Evolutionary conservation across 2,113 vertebrate species (phyloP), one percentile per base, ranked within the genome.

Genomic region (Marmota flaviventris): DNA sequence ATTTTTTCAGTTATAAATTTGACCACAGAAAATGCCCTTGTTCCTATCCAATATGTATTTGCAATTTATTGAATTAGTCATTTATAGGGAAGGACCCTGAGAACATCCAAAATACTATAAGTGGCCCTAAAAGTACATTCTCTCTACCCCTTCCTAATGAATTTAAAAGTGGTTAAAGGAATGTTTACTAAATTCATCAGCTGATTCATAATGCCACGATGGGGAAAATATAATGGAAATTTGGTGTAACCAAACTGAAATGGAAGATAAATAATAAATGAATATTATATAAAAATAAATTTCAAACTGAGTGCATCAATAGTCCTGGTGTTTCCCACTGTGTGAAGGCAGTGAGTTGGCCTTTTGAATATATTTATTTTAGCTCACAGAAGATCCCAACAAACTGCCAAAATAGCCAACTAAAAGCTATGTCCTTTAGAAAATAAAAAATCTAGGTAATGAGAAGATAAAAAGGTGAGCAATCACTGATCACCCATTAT

Each of bases 1-100:
- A 39, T 87, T 92, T 87, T 91, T 89, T 53, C 85, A 90, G 69
- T 37, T 93, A 65, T 77, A 98, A 98, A 96, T 89, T 75, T 75
- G 92, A 24, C 86, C n/a, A 97, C 63, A 92, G 81, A 98, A 94
- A 72, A 67, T 61, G n/a, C 39, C n/a, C 84, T 93, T 1, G 0
- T 79, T 93, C 75, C 75, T 42, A 51, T 27, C 81, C 89, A 77
- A 37, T 70, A 12, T 85, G 84, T 29, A 53, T 69, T 34, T 96
- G 85, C 42, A 94, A 89, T 89, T 77, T 88, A 72, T 37, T 77
- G 82, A 93, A 73, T 42, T 48, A 83, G 32, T 89, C 85, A 67
- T 65, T 92, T 63, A 79, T 5, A 34, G 87, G 86, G 37, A 25
- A 96, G 20, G 34, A 63, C 39, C 56, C 48, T 45, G 45, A 56